Base-by-base conservation (phyloP, 2,113 vertebrate species). In the Gobio gobio region DNA sequence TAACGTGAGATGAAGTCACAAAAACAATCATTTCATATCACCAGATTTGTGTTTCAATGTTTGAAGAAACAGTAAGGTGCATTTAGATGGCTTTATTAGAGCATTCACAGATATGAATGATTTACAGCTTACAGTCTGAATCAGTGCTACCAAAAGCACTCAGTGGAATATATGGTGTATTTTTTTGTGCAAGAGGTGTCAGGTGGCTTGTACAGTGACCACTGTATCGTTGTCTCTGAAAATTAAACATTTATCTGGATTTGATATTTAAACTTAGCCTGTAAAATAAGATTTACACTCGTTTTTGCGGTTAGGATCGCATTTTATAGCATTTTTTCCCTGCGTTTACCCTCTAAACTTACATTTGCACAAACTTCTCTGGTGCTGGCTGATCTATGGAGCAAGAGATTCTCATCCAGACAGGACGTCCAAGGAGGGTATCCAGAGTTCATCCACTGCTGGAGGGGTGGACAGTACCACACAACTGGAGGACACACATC, bases 371-470 rank as follows among this genome's bases (percentile, higher is more conserved):
- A 63, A 7, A 8, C 14, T 14, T 5, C 43, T 20, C 6, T 47
- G 24, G n/a, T 49, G n/a, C 22, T 43, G 33, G 33, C 10, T 61
- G 77, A 61, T 22, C 56, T 59, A 56, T 73, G 33, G 36, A 63
- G 36, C n/a, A 16, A 18, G 10, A n/a, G 24, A 54, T 78, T 43
- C 4, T 51, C 33, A 18, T 58, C 18, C 63, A 24, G 40, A 14
- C 14, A 49, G 22, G 66, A 58, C 4, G 61, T 40, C 73, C 59
- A 70, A 10, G 85, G 47, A 29, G n/a, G 63, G 33, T 29, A 72
- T 33, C 88, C 85, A 68, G 58, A 61, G 4, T 49, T 13, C 29
- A 56, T 29, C 82, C 87, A 88, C 13, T 49, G 63, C 54, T 85
- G 78, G 9, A 81, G 9, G 18, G 82, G 36, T n/a, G 79, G 58